phyloP scores from a whole-genome alignment of 2,888 invertebrate species.

The Agrenia bidenticulata region DNA sequence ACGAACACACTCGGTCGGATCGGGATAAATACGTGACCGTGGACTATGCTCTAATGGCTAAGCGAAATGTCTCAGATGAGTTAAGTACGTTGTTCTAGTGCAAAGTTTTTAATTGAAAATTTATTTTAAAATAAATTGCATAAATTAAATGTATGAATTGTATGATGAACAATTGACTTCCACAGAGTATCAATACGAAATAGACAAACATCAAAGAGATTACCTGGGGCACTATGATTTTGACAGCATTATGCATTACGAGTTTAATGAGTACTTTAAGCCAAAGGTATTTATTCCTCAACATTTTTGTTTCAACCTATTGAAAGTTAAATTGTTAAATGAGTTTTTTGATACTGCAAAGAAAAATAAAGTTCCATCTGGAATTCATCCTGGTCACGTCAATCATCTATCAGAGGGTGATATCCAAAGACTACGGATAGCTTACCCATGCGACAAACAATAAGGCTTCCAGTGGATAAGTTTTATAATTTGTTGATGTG shows the following conservation, averaged over 20 bases:
- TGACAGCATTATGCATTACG: conserved; percentile 5
- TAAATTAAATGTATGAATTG: not conserved
- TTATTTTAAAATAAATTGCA: too few relatives aligned
- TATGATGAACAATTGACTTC: not conserved
- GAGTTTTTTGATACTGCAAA: too few relatives aligned
- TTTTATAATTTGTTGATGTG: too few relatives aligned
- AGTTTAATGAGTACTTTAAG: not conserved
- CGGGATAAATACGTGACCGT: not conserved
- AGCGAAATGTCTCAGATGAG: too few relatives aligned
- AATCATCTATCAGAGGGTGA: conserved; percentile 1
- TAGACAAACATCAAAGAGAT: not conserved
- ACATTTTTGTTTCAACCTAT: too few relatives aligned
- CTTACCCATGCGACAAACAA: not conserved
- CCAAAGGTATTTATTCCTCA: not conserved
- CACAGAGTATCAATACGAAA: not conserved
- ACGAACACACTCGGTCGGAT: conserved; percentile 6
- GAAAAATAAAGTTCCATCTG: not conserved
- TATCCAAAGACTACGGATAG: not conserved
- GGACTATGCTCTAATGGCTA: not conserved
- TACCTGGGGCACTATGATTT: not conserved
- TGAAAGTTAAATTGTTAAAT: too few relatives aligned
- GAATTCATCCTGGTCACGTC: not conserved
- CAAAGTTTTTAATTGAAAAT: too few relatives aligned
- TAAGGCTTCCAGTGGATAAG: too few relatives aligned
- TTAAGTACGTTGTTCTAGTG: too few relatives aligned